Base-by-base conservation (phyloP, 2,888 invertebrate species). In the Deilephila porcellus region DNA sequence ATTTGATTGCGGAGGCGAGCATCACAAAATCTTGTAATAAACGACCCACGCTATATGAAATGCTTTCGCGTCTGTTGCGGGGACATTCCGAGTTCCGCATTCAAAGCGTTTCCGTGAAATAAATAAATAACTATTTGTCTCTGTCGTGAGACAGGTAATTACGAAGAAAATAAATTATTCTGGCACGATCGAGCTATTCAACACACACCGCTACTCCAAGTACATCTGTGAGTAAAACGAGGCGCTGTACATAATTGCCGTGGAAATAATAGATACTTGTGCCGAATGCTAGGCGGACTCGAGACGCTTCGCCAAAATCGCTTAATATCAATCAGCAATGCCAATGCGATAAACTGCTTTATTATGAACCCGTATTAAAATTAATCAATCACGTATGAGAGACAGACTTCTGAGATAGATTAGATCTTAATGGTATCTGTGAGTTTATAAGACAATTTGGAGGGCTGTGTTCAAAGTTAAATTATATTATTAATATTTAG, bases 231-330 rank as follows among this genome's bases (percentile, higher is more conserved):
- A 84, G 81, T 83, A 85, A 84, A 85, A 85, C 85, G 85, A 82
- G 78, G 74, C 71, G 82, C 91, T 92, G 93, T 86, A 89, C 84
- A 88, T 92, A 92, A 93, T 91, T 90, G 92, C 86, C 83, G 87
- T 83, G 86, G 86, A 86, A 86, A 88, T 90, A 90, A 91, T 87
- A 87, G 85, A 87, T 86, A 87, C 88, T 86, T 87, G 82, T 84
- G 82, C 79, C 78, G 78, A 77, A 78, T 82, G 82, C 84, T 79
- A 83, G 80, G 79, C 80, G 80, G 82, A 85, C 82, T 84, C 83
- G 82, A 79, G 80, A 83, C 78, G 80, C 80, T 80, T 80, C 75
- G 80, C 78, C 73, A 76, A 78, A 81, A 77, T 79, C 84, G 85
- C 86, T 90, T 85, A 88, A 89, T 89, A 90, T 89, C 88, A 85